These are phyloP conservation scores for Diprion similis DNA, from an alignment of 1,140 invertebrate genomes.

Conservation along the genomic window DNA sequence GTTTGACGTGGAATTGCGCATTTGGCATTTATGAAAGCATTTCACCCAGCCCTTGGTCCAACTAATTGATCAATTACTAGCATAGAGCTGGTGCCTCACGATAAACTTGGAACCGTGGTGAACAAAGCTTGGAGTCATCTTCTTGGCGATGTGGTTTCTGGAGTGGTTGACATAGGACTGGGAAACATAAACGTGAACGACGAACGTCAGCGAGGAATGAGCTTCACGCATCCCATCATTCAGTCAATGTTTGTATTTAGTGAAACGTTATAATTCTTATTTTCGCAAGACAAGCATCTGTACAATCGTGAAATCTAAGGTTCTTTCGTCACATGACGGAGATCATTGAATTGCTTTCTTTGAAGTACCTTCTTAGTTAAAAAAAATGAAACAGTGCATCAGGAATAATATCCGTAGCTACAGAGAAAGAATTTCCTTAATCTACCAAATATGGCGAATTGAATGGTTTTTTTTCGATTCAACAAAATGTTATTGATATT, in stretches of 20 bases:
- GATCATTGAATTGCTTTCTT: no score
- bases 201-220: slow-evolving; percentile 63
- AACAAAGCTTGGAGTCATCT: slow-evolving; percentile 68
- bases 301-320: no score
- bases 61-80: slow-evolving; percentile 41
- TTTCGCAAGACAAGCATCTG: no score
- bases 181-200: slow-evolving; percentile 65
- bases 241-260: slow-evolving; percentile 62
- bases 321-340: no score
- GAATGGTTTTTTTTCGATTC: slow-evolving; percentile 10
- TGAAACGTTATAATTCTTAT: neutral
- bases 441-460: slow-evolving; percentile 22
- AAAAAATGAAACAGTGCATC: no score
- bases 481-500: neutral
- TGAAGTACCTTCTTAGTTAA: no score
- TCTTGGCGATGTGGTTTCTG: slow-evolving; percentile 63
- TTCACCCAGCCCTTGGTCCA: no score
- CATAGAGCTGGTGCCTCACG: slow-evolving; percentile 56
- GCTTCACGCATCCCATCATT: slow-evolving; percentile 67
- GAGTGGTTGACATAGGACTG: slow-evolving; percentile 65
- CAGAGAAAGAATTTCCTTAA: no score
- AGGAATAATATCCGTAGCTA: no score
- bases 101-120: slow-evolving; percentile 64
- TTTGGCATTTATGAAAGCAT: no score
- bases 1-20: neutral